These are phyloP conservation scores for Eleginops maclovinus DNA, from an alignment of 2,113 vertebrate species.

Conservation along the genomic window DNA sequence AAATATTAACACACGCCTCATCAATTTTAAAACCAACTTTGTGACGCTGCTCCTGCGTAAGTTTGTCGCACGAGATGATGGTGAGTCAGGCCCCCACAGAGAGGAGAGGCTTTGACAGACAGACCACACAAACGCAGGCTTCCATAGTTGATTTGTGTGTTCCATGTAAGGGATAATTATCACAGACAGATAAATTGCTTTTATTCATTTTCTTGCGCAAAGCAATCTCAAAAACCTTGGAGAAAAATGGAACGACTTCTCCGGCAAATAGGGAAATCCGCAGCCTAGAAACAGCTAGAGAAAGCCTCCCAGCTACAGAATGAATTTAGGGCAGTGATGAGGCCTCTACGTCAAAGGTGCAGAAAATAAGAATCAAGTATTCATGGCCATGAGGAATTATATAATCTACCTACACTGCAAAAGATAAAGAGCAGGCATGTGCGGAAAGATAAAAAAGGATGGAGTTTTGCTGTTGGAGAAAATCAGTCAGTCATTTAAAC, in stretches of 20 bases:
- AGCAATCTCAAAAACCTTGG: conserved; percentile 13
- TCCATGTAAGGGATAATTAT: conserved; percentile 28
- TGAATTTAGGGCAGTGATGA: conserved; percentile 40
- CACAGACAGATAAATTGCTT: neutral
- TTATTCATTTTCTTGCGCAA: conserved; percentile 20
- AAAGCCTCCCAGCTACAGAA: conserved; percentile 12
- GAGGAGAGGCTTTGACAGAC: conserved; percentile 45
- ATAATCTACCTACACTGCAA: conserved; percentile 17
- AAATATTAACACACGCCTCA: conserved; percentile 76
- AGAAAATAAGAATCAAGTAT: conserved; percentile 21
- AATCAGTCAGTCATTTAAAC: neutral
- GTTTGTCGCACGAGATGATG: conserved; percentile 65
- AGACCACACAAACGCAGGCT: conserved; percentile 46
- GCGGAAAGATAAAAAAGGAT: neutral
- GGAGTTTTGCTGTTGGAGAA: neutral
- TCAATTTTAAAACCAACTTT: conserved; percentile 72
- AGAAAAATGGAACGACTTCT: conserved; percentile 1
- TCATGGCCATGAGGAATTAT: conserved; percentile 17
- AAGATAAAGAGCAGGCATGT: conserved; percentile 17
- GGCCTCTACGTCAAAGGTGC: conserved; percentile 29
- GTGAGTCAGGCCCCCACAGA: conserved; percentile 62
- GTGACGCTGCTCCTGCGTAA: conserved; percentile 70
- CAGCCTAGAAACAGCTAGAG: conserved; percentile 35
- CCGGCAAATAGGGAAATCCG: neutral
- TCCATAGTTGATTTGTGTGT: conserved; percentile 24